Conservation (phyloP, 2,888 invertebrate genomes). For the Argyresthia albistria region DNA sequence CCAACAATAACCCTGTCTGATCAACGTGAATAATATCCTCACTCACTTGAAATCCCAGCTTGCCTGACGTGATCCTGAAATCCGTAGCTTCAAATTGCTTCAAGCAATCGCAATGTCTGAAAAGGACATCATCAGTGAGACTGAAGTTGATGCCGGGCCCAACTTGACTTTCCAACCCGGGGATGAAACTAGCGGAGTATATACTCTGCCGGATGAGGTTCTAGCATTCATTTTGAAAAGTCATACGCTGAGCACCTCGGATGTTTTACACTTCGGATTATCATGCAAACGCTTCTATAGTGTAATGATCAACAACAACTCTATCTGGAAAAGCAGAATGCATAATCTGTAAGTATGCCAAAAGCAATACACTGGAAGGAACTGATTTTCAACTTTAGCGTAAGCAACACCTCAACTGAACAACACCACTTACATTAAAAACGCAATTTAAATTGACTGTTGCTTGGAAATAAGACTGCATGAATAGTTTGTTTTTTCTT, state of each 20-base stretch:
- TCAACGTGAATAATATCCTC: no score
- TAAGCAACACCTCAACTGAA: no score
- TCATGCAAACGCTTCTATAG: conserved; percentile 66
- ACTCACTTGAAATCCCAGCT: no score
- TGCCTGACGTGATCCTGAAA: not conserved
- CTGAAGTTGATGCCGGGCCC: no score
- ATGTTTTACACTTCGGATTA: conserved; percentile 62
- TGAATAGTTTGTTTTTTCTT: not conserved
- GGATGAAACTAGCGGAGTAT: no score
- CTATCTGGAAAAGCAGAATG: conserved; percentile 35
- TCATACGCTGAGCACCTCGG: conserved; percentile 22
- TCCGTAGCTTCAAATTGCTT: not conserved
- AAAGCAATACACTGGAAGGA: no score
- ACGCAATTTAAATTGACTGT: no score
- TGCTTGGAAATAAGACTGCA: not conserved
- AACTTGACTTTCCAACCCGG: no score
- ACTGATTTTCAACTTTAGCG: no score
- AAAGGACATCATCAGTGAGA: not conserved
- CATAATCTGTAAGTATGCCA: conserved; percentile 28
- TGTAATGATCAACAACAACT: conserved; percentile 41
- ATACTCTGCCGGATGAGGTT: conserved; percentile 32
- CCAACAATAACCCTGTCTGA: no score
- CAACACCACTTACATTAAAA: no score
- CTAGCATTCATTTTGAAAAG: conserved; percentile 27
- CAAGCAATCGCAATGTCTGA: not conserved